These are phyloP conservation scores for Oncorhynchus tshawytscha DNA, from an alignment of 2,113 vertebrate species.

Conservation along the genomic window DNA sequence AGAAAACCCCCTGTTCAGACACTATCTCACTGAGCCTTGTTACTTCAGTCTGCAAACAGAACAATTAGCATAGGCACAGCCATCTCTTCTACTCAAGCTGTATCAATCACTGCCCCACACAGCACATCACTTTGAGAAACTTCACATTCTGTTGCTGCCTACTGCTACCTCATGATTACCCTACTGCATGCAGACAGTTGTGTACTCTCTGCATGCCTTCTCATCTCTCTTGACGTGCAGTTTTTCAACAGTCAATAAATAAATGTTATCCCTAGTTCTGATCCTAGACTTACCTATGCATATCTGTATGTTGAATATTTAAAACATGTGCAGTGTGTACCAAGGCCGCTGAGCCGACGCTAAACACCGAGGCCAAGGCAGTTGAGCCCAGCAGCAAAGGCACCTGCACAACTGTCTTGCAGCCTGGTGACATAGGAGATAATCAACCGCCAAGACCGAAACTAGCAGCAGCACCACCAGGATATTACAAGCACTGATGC, in stretches of 20 bases:
- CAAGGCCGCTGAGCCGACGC: too few species aligned
- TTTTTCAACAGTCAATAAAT: neutral
- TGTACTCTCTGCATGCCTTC: neutral
- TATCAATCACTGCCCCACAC: neutral
- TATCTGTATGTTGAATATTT: neutral
- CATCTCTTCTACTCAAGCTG: neutral
- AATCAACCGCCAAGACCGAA: too few species aligned
- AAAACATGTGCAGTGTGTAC: neutral
- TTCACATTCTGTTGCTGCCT: neutral
- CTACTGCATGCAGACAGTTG: too few species aligned
- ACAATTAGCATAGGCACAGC: constrained; percentile 16
- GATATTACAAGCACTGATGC: too few species aligned
- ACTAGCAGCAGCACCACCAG: too few species aligned
- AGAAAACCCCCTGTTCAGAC: constrained; percentile 39
- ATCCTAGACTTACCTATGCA: neutral
- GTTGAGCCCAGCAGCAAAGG: too few species aligned
- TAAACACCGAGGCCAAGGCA: too few species aligned
- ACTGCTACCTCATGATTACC: neutral
- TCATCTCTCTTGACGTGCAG: neutral
- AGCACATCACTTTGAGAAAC: neutral
- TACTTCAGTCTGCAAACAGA: constrained; percentile 43
- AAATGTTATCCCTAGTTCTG: neutral
- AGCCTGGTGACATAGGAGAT: too few species aligned
- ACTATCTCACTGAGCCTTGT: constrained; percentile 33
- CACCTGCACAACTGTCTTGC: too few species aligned